Percentiles rank a stretch among this genome's conserved stretches.
Conservation (phyloP, 2,113 vertebrate species). For the Columbina picui region DNA sequence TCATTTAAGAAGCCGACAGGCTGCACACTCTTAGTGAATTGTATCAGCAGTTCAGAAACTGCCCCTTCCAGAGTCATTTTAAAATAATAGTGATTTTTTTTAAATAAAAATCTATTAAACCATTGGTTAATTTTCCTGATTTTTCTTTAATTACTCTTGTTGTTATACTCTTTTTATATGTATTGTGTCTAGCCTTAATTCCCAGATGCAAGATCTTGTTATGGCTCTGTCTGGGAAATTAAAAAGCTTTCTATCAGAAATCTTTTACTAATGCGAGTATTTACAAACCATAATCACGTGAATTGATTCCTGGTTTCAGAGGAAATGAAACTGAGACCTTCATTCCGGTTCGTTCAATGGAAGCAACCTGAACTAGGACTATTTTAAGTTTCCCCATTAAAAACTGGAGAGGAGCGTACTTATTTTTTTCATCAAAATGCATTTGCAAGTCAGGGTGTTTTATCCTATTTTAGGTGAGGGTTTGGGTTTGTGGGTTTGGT, state of each 20-base stretch:
- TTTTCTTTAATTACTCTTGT: not conserved
- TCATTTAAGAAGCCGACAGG: not conserved
- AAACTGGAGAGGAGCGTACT: not conserved
- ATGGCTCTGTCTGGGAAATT: not conserved
- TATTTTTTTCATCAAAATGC: not conserved
- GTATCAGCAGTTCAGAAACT: not conserved
- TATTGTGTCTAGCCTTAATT: not conserved
- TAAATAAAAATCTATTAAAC: not conserved
- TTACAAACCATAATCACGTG: not conserved
- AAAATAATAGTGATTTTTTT: not conserved
- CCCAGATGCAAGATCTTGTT: not conserved
- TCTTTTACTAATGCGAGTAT: not conserved
- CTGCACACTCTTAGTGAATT: not conserved
- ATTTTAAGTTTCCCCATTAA: not conserved
- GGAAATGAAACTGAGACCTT: not conserved
- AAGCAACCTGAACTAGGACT: not conserved
- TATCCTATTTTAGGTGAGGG: no score
- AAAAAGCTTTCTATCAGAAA: constrained; percentile 39
- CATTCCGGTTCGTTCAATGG: not conserved
- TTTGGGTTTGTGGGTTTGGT: not conserved
- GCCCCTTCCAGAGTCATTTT: not conserved
- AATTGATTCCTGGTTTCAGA: constrained; percentile 36
- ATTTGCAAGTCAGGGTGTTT: not conserved
- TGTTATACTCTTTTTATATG: not conserved
- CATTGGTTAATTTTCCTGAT: not conserved